Conservation (phyloP, 1,140 invertebrate genomes). For the Vanessa atalanta region DNA sequence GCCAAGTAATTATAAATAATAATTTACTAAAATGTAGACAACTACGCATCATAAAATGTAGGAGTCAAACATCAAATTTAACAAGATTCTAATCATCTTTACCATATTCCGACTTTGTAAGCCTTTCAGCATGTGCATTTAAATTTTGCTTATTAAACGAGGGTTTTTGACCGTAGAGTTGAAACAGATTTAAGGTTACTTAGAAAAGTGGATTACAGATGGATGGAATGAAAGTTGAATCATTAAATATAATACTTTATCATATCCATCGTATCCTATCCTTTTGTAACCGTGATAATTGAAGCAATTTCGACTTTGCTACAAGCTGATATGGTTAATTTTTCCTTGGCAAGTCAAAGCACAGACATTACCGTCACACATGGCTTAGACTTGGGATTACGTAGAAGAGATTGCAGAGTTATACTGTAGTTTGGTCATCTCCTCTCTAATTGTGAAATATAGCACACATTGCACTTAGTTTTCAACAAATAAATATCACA, state of each 20-base stretch:
- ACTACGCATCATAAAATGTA: no score
- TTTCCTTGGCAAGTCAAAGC: neutral
- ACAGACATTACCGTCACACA: constrained; percentile 11
- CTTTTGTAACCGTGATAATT: neutral
- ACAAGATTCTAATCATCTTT: no score
- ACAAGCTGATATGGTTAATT: neutral
- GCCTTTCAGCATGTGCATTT: no score
- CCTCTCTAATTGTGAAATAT: constrained; percentile 8
- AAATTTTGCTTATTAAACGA: no score
- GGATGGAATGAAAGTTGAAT: neutral
- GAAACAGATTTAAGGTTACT: no score
- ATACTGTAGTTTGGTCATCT: constrained; percentile 8
- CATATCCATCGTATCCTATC: neutral
- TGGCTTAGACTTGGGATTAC: constrained; percentile 7
- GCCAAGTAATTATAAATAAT: no score
- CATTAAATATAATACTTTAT: neutral
- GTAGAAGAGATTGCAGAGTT: constrained; percentile 10
- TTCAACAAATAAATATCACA: neutral
- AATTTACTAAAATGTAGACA: no score
- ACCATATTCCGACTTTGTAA: no score
- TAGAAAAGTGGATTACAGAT: no score
- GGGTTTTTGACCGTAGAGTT: no score
- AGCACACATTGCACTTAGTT: constrained; percentile 1
- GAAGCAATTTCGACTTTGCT: neutral
- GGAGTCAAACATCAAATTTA: no score